These are phyloP conservation scores for Saxidomus purpurata DNA, from an alignment of 1,140 invertebrate species.

Conservation along the genomic window DNA sequence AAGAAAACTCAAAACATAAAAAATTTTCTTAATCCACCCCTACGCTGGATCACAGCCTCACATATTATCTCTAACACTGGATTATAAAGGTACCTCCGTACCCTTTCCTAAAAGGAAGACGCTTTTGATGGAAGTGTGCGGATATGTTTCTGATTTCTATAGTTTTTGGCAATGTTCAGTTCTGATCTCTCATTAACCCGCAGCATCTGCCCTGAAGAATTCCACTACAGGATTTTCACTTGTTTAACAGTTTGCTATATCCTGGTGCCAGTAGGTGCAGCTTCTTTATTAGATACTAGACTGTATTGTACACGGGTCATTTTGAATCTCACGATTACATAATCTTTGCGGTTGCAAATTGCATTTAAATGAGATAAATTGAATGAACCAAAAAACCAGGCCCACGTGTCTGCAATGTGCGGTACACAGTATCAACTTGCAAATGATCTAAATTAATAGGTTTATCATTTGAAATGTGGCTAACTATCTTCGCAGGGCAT, in stretches of 20 bases:
- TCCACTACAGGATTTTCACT: neutral
- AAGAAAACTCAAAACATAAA: too few relatives aligned
- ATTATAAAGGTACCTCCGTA: too few relatives aligned
- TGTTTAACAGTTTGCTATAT: neutral
- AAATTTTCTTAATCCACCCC: too few relatives aligned
- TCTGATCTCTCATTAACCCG: neutral
- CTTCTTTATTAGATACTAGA: constrained; percentile 6
- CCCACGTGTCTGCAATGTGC: neutral
- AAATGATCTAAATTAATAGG: constrained; percentile 30
- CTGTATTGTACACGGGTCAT: neutral
- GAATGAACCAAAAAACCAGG: constrained; percentile 17
- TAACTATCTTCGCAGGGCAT: neutral
- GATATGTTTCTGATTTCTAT: neutral
- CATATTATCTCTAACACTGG: too few relatives aligned
- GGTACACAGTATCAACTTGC: neutral
- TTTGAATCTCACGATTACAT: neutral
- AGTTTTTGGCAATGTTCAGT: neutral
- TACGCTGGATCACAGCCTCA: too few relatives aligned
- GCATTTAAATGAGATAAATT: constrained; percentile 31
- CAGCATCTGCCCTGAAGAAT: neutral
- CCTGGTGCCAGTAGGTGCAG: neutral
- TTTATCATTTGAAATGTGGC: constrained; percentile 32
- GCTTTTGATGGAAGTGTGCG: too few relatives aligned
- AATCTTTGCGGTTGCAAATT: constrained; percentile 22
- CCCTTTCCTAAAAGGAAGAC: too few relatives aligned